Base-by-base conservation (phyloP, 2,888 invertebrate species). In the Agrypnus murinus region DNA sequence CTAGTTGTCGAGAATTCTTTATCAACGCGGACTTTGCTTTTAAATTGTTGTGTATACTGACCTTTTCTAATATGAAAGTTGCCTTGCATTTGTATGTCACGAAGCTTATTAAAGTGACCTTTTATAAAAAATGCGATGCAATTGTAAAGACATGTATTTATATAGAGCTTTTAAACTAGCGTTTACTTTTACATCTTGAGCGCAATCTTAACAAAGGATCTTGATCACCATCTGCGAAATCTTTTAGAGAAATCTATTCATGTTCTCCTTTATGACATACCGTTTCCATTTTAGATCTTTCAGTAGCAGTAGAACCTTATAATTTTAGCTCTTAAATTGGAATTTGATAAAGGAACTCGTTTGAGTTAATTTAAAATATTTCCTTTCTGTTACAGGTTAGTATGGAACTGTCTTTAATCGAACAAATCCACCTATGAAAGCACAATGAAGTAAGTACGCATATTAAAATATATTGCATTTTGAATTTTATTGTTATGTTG, bases 111-210 rank as follows among this genome's bases (percentile, higher is more conserved):
- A 36, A 34, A 55, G 36, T 36, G 36, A 36, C 36, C 55, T 43
- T 43, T 43, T 14, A 59, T 38, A 19, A 38, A 57, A 36, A 36
- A 25, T n/a, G n/a, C 36, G 34, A 36, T 59, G 59, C 43, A 45
- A 43, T 31, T 59, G 43, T 43, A 59, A 59, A 15, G 31, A 59
- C 19, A 59, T 59, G 59, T 43, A 59, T n/a, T n/a, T n/a, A n/a
- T 43, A 59, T 59, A 43, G 25, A 43, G 59, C 59, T 59, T 43
- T 59, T 12, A 43, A 40, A 19, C 25, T 15, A 17, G 14, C 7
- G 25, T 10, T 59, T 43, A 43, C 12, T 59, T 59, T 36, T 17
- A 36, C 36, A 12, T 43, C 59, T 59, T 40, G 19, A 59, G 43
- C 59, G 31, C 14, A 59, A 59, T 43, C 59, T 14, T 5, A 12